Evolutionary conservation across 2,888 invertebrate species (phyloP).

Genomic region (Amiota mariae): DNA sequence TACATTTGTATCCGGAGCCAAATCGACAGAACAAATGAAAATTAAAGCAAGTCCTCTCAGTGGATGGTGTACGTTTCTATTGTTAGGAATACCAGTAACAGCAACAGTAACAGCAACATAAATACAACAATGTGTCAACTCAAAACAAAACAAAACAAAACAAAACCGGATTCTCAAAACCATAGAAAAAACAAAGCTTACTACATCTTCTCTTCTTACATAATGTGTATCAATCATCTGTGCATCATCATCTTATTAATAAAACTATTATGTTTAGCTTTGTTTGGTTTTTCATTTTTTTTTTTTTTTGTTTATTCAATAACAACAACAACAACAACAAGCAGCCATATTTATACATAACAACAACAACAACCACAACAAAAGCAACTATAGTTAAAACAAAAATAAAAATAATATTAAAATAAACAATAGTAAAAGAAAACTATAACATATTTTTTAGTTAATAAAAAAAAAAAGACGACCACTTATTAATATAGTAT

Average conservation of each 20-base stretch:
- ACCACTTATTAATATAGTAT: no score
- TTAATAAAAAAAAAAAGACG: no score
- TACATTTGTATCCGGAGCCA: constrained; percentile 86
- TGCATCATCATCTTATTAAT: no score
- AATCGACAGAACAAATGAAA: constrained; percentile 76
- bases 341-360: constrained; percentile 50
- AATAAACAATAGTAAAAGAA: not conserved
- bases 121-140: no score
- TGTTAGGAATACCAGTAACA: constrained; percentile 63
- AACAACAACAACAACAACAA: constrained; percentile 44
- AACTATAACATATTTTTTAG: no score
- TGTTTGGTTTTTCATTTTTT: no score
- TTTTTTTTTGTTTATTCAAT: not conserved
- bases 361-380: constrained; percentile 28
- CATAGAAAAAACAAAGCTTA: constrained; percentile 21
- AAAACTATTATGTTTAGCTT: no score
- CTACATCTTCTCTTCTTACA: no score
- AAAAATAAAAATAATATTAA: constrained; percentile 6
- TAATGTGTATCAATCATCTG: no score
- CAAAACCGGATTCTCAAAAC: not conserved
- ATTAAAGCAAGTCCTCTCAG: constrained; percentile 74
- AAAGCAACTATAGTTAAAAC: constrained; percentile 30
- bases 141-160: constrained; percentile 8
- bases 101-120: no score
- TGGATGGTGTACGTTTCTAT: constrained; percentile 74